Percentiles rank a stretch among this genome's conserved stretches.
Conservation (phyloP, 2,888 invertebrate species). For the Arge pagana region DNA sequence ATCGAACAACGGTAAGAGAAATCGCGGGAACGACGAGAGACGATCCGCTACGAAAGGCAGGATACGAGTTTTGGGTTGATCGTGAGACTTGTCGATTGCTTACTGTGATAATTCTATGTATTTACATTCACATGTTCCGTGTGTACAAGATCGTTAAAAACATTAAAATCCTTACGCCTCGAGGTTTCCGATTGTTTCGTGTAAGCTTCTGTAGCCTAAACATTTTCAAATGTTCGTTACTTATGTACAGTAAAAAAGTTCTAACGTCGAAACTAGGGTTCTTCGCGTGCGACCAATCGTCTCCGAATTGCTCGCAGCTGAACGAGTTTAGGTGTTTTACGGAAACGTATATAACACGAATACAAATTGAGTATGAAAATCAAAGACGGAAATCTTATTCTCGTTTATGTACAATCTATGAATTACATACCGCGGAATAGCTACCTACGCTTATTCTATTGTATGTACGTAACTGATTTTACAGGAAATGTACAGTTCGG, state of each 20-base stretch:
- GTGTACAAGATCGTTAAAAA: constrained; percentile 57
- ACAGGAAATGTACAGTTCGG: constrained; percentile 50
- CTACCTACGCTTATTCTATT: constrained; percentile 37
- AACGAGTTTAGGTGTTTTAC: neutral
- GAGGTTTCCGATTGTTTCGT: constrained; percentile 35
- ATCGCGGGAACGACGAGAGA: no score
- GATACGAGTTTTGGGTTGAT: no score
- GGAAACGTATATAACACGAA: constrained; percentile 9
- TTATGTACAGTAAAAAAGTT: constrained; percentile 44
- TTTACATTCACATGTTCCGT: constrained; percentile 53
- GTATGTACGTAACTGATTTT: constrained; percentile 44
- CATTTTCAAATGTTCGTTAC: constrained; percentile 13
- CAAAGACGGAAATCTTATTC: constrained; percentile 20
- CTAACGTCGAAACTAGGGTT: constrained; percentile 41
- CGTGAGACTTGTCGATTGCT: no score
- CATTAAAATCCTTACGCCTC: constrained; percentile 54
- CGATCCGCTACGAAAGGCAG: no score
- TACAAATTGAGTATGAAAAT: constrained; percentile 21
- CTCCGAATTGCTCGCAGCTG: neutral
- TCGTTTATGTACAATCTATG: constrained; percentile 51
- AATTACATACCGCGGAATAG: constrained; percentile 48
- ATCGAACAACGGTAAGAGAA: no score
- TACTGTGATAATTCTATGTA: constrained; percentile 51
- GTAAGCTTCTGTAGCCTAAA: constrained; percentile 25
- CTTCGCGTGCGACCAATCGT: constrained; percentile 37